phyloP scores from a whole-genome alignment of 2,888 invertebrate species.

The Bellardia bayeri region DNA sequence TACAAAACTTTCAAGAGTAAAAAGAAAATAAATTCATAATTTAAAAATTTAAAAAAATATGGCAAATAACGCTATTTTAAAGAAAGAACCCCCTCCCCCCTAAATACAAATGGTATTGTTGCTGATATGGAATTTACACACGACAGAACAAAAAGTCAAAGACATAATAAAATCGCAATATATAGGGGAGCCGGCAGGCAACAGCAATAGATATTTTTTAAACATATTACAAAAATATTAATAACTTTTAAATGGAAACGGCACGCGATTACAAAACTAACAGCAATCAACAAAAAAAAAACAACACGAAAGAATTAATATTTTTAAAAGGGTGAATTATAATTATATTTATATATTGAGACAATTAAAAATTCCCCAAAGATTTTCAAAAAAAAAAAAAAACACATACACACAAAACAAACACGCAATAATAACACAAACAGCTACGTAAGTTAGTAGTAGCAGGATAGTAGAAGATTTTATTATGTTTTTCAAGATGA shows the following conservation, averaged over 20 bases:
- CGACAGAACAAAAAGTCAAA: background rate
- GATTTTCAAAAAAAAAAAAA: constrained; percentile 1
- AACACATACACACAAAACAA: constrained; percentile 1
- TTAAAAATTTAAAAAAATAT: background rate
- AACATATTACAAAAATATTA: constrained; percentile 16
- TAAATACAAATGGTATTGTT: background rate
- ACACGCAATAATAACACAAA: constrained; percentile 14
- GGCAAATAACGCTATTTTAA: no score
- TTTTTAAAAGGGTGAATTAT: constrained; percentile 43
- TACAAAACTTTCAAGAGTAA: background rate
- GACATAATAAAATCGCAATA: constrained; percentile 26
- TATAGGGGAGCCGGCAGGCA: constrained; percentile 24
- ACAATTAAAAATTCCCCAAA: constrained; percentile 41
- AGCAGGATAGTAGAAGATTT: constrained; percentile 38
- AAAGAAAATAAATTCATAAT: background rate
- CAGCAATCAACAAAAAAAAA: constrained; percentile 4
- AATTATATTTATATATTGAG: constrained; percentile 8
- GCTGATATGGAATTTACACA: background rate
- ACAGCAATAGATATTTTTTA: constrained; percentile 28
- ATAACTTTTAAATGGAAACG: constrained; percentile 58
- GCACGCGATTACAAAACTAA: constrained; percentile 60
- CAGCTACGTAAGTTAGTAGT: background rate
- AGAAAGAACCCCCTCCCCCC: no score
- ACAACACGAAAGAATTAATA: constrained; percentile 40
- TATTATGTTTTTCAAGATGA: background rate